Base-by-base conservation (phyloP, 1,140 invertebrate species). In the Pantala flavescens region DNA sequence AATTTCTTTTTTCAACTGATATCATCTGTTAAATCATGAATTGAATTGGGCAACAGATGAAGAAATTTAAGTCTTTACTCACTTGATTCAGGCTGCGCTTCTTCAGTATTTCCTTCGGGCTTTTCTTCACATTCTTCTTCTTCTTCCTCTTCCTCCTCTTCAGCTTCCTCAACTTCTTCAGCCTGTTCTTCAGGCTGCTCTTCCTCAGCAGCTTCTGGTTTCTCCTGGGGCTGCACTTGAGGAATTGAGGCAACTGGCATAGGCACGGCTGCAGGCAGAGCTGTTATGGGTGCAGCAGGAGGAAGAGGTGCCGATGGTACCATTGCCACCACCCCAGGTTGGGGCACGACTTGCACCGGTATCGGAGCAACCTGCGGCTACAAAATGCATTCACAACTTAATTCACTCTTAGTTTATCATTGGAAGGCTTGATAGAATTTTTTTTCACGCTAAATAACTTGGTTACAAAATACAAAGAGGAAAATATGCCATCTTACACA, bases 331-430 rank as follows among this genome's bases (percentile, higher is more conserved):
- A 81, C 81, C 23, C 79, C 79, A 23, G 79, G 74, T 70, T 81
- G 81, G 14, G 49, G 49, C 3, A 63, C 49, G 2, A 63, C 49
- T 21, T 63, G 78, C 78, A 72, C 76, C 76, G 19, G 81, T 81
- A 79, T 82, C 82, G 23, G 77, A 81, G 14, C 80, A 81, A 1
- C 77, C 73, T 24, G 77, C 75, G 23, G 77, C 83, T 76, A 81
- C 80, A 73, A 36, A 36, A 36, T 36, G 2, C 9, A 36, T 36
- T 9, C 2, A 36, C 28, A 2, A 9, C 9, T 36, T 36, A 36
- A n/a, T n/a, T n/a, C n/a, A n/a, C n/a, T n/a, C n/a, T n/a, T n/a
- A n/a, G n/a, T n/a, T n/a, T n/a, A n/a, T n/a, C n/a, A n/a, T n/a
- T n/a, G n/a, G n/a, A n/a, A n/a, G n/a, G n/a, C n/a, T n/a, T n/a